These are phyloP conservation scores for Cynodonichthys magdalenae DNA, from an alignment of 2,797 vertebrate genomes.

Conservation along the genomic window DNA sequence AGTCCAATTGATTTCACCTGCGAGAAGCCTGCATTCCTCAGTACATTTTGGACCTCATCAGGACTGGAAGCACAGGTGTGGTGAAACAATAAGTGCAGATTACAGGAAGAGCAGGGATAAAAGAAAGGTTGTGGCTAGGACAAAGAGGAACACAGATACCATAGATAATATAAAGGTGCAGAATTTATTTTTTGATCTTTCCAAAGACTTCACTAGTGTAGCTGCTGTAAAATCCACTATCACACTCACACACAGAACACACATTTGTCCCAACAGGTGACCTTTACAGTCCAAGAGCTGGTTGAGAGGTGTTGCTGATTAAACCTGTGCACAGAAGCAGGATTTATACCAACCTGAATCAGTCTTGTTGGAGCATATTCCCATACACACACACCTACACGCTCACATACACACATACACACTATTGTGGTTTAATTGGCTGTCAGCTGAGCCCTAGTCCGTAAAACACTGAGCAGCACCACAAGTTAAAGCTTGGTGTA, in stretches of 20 bases:
- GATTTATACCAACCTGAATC: conserved; percentile 80
- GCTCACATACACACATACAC: conserved; percentile 35
- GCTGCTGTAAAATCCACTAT: conserved; percentile 36
- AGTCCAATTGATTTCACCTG: conserved; percentile 80
- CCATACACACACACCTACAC: conserved; percentile 40
- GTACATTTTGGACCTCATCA: conserved; percentile 79
- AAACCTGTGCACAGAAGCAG: conserved; percentile 77
- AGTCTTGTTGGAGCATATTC: conserved; percentile 47
- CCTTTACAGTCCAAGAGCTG: conserved; percentile 68
- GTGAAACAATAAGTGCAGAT: conserved; percentile 18
- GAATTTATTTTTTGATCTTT: conserved; percentile 38
- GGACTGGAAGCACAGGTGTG: conserved; percentile 66
- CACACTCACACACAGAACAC: conserved; percentile 16
- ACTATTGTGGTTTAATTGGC: conserved; percentile 69
- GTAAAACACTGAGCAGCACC: conserved; percentile 69
- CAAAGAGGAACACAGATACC: conserved; percentile 21
- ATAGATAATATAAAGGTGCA: conserved; percentile 37
- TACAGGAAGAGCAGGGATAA: conserved; percentile 10
- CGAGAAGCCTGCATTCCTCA: conserved; percentile 80
- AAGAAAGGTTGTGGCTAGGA: conserved; percentile 17
- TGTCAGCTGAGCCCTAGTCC: conserved; percentile 69
- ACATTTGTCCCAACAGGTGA: conserved; percentile 64
- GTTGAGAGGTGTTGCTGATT: conserved; percentile 77
- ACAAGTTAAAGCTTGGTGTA: conserved; percentile 46
- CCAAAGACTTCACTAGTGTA: conserved; percentile 34